These are phyloP conservation scores for Scolopax mira DNA, from an alignment of 2,113 vertebrate genomes.

Conservation along the genomic window DNA sequence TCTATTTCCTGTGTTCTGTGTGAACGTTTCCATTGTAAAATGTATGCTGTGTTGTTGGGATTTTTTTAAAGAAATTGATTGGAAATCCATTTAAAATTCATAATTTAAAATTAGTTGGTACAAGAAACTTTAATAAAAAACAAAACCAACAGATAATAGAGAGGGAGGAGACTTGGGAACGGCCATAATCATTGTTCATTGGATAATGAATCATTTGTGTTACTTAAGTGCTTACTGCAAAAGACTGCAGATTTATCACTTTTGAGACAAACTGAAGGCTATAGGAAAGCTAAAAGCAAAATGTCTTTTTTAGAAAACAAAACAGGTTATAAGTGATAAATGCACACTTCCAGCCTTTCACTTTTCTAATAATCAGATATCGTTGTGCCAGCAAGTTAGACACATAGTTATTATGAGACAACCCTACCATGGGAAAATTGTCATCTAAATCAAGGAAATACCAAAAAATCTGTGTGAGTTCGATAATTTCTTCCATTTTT, in stretches of 20 bases:
- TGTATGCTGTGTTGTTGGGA: not conserved
- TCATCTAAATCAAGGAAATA: not conserved
- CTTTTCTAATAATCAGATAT: not conserved
- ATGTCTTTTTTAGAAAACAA: not conserved
- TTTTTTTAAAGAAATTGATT: not conserved
- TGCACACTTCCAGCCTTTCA: not conserved
- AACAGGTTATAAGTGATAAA: not conserved
- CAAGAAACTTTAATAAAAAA: not conserved
- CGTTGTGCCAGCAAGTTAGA: not conserved
- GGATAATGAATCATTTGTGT: not conserved
- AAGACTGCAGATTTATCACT: not conserved
- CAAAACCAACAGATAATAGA: not conserved
- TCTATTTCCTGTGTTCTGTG: conserved; percentile 34
- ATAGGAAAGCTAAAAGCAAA: not conserved
- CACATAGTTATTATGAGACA: not conserved
- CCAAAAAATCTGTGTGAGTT: not conserved
- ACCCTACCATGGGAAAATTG: not conserved
- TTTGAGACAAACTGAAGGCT: not conserved
- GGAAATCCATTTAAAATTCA: conserved; percentile 3
- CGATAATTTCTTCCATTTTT: not conserved
- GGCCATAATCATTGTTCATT: not conserved
- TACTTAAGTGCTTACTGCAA: not conserved
- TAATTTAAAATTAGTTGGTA: no score
- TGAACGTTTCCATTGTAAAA: conserved; percentile 26
- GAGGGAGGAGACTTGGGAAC: not conserved